Base-by-base conservation (phyloP, 92 coral and sea anemone genomes). In the Isaurus tuberculatus region DNA sequence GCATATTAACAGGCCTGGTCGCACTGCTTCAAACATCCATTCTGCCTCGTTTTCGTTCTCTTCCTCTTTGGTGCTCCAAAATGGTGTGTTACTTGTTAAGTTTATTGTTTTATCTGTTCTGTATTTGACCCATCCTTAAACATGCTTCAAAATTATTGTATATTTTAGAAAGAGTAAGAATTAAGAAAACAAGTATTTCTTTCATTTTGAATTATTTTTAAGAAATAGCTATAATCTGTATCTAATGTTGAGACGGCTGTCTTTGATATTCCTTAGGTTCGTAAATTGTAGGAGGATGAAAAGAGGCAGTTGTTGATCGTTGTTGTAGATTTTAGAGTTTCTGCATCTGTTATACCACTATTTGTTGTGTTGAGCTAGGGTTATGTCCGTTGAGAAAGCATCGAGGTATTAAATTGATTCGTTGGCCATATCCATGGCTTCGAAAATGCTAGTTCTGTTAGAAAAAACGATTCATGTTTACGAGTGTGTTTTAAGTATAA, bases 41-140 rank as follows among this genome's bases (percentile, higher is more conserved):
- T 17, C 74, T 23, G 83, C 91, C 98, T 91, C 98, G 90, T 16
- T 87, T 31, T 81, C 93, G 90, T 89, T 73, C 98, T 93, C 93
- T 93, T 93, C 72, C 77, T 83, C 88, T 91, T 88, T 88, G 80
- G 90, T 70, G 72, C 60, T 84, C 86, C 98, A 91, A 94, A 89
- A 94, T 94, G 98, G 98, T 94, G 95, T 74, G 98, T 57, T 89
- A 79, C 11, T 64, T 8, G 5, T 46, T 37, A 23, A 34, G 27
- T 11, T 46, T 8, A 46, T 9, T 40, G 20, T 23, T 30, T 19
- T 27, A 89, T 89, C 92, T 40, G 14, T 32, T 27, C 16, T 64
- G 26, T 64, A 72, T 32, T 22, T 81, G 0, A 27, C 68, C 51
- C 89, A 89, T 89, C 92, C 87, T 33, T 22, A 29, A 20, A 15